Evolutionary conservation across 2,113 vertebrate genomes (phyloP).

Genomic region (Romanogobio albipinnatus): DNA sequence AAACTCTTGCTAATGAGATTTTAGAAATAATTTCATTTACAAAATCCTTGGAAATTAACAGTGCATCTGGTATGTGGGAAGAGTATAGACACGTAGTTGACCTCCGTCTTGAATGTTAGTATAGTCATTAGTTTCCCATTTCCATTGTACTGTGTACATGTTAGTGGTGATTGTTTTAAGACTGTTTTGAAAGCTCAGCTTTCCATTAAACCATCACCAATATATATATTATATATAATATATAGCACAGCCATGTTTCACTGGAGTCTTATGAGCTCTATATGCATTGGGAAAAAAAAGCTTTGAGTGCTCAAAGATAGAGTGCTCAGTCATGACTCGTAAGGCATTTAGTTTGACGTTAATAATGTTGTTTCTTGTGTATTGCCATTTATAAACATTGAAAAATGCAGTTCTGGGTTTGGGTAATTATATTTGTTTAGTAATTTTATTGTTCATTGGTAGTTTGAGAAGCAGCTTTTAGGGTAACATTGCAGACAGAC

Average conservation of each 20-base stretch:
- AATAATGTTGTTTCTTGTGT: not conserved
- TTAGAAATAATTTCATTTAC: not conserved
- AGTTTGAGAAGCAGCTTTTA: not conserved
- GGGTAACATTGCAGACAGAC: not conserved
- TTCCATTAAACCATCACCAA: not conserved
- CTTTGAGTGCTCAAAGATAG: not conserved
- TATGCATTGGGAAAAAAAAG: too few relatives aligned
- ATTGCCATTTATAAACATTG: not conserved
- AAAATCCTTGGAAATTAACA: not conserved
- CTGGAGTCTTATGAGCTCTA: not conserved
- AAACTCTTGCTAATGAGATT: not conserved
- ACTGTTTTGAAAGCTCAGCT: not conserved
- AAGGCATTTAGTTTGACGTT: not conserved
- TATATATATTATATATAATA: too few relatives aligned
- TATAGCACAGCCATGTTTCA: not conserved
- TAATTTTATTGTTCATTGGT: not conserved
- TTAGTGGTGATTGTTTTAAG: not conserved
- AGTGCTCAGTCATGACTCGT: not conserved
- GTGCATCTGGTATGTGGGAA: not conserved
- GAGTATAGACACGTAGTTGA: not conserved
- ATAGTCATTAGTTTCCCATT: not conserved
- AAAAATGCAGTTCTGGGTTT: not conserved
- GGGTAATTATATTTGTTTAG: not conserved
- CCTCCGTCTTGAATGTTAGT: not conserved
- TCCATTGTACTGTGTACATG: not conserved